Base-by-base conservation (phyloP, 2,113 vertebrate genomes). In the Puma concolor region DNA sequence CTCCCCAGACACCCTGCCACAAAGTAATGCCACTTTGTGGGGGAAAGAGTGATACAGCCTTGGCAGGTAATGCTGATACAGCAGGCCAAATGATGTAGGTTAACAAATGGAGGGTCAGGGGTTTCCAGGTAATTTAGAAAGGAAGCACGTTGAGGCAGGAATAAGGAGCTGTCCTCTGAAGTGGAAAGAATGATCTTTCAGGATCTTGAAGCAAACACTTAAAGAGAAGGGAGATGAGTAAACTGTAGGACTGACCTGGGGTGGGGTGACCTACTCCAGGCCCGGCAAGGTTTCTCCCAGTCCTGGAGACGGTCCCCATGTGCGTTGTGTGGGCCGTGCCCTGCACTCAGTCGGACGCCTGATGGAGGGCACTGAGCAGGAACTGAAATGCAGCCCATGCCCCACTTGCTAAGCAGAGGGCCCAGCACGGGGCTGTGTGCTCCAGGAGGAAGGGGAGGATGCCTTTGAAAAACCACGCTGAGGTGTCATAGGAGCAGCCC, bases 181-280 rank as follows among this genome's bases (percentile, higher is more conserved):
- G 88, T 92, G 33, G 74, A 52, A 96, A 96, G 81, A 82, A 36
- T 89, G 29, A 94, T 41, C 50, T 52, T 88, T 92, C 19, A 84
- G 94, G 50, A 77, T 84, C 77, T 89, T 64, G 48, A 96, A 50
- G 17, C 54, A 88, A 77, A n/a, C 27, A 48, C 57, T 84, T 91
- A 54, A 66, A 93, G n/a, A 83, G 31, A 86, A 80, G 66, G 38
- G 60, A 69, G 48, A 84, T 36, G n/a, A 81, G 38, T 23, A 66
- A 63, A 64, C 41, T 29, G 44, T 52, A 60, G 38, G 25, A 13
- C 21, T 72, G 87, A 29, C n/a, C 69, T 76, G 63, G 36, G 16
- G 5, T 57, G 33, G 21, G 29, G 50, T 66, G 63, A 33, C 52
- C 74, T 67, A 2, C 41, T 50, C 33, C 6, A 17, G n/a, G 66